These are phyloP conservation scores for Egretta garzetta DNA, from an alignment of 2,113 vertebrate species.

Conservation along the genomic window DNA sequence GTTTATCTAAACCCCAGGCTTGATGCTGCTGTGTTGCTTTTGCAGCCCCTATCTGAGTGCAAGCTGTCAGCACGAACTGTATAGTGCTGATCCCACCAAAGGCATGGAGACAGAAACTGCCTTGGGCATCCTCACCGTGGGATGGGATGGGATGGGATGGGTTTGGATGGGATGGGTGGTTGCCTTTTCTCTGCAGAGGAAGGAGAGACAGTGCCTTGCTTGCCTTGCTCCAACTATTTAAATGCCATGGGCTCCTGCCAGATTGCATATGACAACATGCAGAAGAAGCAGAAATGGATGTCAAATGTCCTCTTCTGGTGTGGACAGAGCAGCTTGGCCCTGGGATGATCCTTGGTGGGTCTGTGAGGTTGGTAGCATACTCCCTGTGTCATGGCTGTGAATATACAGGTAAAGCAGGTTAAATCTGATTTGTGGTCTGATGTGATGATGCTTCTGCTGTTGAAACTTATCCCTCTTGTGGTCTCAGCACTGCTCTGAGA, in stretches of 20 bases:
- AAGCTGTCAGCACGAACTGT: neutral
- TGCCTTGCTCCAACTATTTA: neutral
- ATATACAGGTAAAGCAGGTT: neutral
- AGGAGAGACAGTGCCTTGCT: neutral
- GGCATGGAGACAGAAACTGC: neutral
- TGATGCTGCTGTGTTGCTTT: neutral
- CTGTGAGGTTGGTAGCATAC: neutral
- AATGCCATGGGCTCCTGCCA: neutral
- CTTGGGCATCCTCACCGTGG: neutral
- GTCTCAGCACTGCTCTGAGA: neutral
- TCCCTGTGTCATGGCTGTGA: neutral
- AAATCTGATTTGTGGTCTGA: neutral
- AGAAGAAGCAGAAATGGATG: neutral
- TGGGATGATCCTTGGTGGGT: neutral
- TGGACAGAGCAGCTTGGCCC: neutral
- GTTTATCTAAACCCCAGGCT: neutral
- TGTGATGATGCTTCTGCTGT: neutral
- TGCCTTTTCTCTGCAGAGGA: neutral
- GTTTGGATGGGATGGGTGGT: neutral
- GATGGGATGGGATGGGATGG: neutral
- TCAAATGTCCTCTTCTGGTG: neutral
- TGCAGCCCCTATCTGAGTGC: neutral
- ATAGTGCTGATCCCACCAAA: neutral
- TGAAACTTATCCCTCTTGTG: neutral
- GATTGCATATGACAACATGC: neutral